Percentiles rank a stretch among this genome's conserved stretches.
phyloP scores from a whole-genome alignment of 2,113 vertebrate genomes.

The Triplophysa siluroides region DNA sequence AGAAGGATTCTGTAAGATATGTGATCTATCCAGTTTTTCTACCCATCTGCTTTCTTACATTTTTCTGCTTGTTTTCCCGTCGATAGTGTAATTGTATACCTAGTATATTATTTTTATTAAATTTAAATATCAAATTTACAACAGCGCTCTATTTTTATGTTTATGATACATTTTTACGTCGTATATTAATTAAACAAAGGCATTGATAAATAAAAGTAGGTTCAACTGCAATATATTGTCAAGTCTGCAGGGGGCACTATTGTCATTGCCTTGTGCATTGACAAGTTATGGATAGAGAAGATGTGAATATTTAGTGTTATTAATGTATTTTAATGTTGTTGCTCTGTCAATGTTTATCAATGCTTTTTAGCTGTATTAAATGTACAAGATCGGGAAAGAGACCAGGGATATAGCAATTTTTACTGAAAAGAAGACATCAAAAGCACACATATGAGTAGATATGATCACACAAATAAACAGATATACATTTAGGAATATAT shows the following conservation, averaged over 20 bases:
- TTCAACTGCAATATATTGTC: neutral
- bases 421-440: neutral
- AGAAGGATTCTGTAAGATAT: neutral
- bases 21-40: slow-evolving; percentile 11
- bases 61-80: neutral
- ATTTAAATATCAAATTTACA: too few species aligned
- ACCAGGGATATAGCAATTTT: neutral
- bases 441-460: too few species aligned
- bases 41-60: neutral
- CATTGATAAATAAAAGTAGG: neutral
- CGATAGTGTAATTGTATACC: neutral
- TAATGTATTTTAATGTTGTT: neutral
- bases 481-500: too few species aligned
- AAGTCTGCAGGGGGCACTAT: neutral
- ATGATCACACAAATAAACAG: too few species aligned
- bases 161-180: neutral
- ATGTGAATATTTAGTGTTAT: neutral
- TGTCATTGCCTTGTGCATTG: too few species aligned
- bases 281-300: neutral
- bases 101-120: neutral
- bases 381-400: neutral
- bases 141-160: neutral
- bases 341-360: neutral
- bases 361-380: neutral
- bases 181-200: too few species aligned